Evolutionary conservation across 2,888 invertebrate genomes (phyloP), one percentile per base, ranked within the genome.

Genomic region (Sabatieria punctata): DNA sequence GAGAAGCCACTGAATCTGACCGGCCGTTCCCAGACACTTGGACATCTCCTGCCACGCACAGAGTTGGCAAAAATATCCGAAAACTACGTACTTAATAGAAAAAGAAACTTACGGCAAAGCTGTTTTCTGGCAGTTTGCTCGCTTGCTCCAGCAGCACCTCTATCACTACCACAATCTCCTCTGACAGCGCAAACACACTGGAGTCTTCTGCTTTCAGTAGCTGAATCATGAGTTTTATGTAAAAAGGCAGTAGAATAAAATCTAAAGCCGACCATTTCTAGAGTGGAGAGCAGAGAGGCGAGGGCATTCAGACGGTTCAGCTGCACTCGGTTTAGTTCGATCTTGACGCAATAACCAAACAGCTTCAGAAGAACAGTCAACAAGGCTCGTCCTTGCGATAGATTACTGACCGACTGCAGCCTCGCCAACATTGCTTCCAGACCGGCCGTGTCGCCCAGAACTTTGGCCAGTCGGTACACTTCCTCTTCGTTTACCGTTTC

Each of bases 401-500:
- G 22, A 38, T 43, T 42, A 21, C 46, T 46, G 40, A 41, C 35
- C 1, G 40, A 38, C 11, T 30, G 22, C 39, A 55, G 33, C 67
- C 68, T 64, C 49, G 68, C 60, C 45, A 72, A 55, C 67, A 72
- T 68, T 51, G 75, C 75, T 58, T 75, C 71, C 13, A 82, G 68
- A 1, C 82, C 82, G 1, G 76, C 80, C 65, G 82, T 82, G 54
- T 82, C 78, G 1, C 79, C 79, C 60, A 88, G 71, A 1, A 85
- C 82, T 62, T 80, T 81, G 0, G 85, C 84, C 80, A 85, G 80
- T 61, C 80, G 78, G 66, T 85, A 95, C 0, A 88, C 79, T 63
- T 89, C 85, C 64, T 95, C 95, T 58, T 88, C 86, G 64, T 95
- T 88, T 1, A 89, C 82, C 59, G 78, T 85, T 71, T 75, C 84